Base-by-base conservation (phyloP, 1,140 invertebrate genomes). In the Psix sp. region DNA sequence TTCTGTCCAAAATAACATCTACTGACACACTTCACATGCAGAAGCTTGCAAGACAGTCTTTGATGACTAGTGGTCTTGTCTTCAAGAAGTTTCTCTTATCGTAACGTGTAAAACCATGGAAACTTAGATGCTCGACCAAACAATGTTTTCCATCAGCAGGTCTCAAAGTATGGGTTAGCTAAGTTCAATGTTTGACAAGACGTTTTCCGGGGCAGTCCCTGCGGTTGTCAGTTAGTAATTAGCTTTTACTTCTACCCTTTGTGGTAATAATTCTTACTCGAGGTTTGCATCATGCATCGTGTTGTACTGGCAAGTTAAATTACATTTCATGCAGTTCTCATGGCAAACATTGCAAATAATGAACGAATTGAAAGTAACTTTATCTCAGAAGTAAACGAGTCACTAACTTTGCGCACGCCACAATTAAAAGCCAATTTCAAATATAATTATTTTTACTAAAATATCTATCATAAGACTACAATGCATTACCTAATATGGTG, bases 211-310 rank as follows among this genome's bases (percentile, higher is more conserved):
- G 66, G 68, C 65, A 71, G 49, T 57, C 72, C 46, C 70, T 80
- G 70, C 54, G 67, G 62, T 70, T 80, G 78, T 80, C 77, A 80
- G 70, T 76, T 76, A 56, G 65, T 80, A 78, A 80, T 78, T 78
- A 80, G 74, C 76, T 76, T 71, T 60, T 63, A 73, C 68, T 72
- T 72, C 60, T 65, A 66, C 62, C 70, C 70, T 73, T 73, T 73
- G 62, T 66, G 60, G 62, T 62, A 62, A 72, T 63, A 65, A 66
- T 73, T 73, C 62, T 66, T 66, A 66, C 70, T 49, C 29, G 13
- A 10, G 33, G 29, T 52, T 48, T 56, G 48, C 49, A 66, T 66
- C 60, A 73, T 66, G 56, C 48, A 62, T 56, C 60, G 48, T 49
- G 31, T 62, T 66, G 56, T 33, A 40, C 56, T 46, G 52, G 46